These are phyloP conservation scores for Sphaerophoria rueppellii DNA, from an alignment of 2,888 invertebrate species.

Conservation along the genomic window DNA sequence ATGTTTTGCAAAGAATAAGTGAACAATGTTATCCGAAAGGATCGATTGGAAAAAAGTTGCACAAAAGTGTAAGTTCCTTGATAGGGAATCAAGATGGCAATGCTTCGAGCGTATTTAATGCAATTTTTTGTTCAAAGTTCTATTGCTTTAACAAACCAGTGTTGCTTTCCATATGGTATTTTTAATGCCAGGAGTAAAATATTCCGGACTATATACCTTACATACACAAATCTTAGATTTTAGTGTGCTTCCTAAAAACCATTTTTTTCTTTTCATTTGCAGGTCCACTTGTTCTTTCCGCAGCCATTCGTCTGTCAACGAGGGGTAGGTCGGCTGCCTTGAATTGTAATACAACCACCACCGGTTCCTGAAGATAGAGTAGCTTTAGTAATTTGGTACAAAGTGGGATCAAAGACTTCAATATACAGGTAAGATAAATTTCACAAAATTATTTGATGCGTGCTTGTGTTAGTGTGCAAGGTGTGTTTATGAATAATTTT, in stretches of 20 bases:
- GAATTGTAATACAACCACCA: conserved; percentile 82
- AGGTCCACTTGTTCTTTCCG: conserved; percentile 81
- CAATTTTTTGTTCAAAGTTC: too few relatives aligned
- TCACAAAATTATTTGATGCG: not conserved
- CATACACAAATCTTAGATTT: too few relatives aligned
- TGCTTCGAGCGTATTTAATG: too few relatives aligned
- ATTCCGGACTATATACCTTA: too few relatives aligned
- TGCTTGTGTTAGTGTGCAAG: not conserved
- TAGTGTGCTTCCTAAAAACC: not conserved
- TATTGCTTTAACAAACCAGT: too few relatives aligned
- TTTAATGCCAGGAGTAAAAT: too few relatives aligned
- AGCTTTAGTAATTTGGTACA: conserved; percentile 80
- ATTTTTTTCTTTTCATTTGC: conserved; percentile 68
- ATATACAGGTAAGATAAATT: conserved; percentile 80
- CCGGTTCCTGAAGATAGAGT: conserved; percentile 75
- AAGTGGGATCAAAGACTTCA: conserved; percentile 81
- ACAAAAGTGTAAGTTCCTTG: too few relatives aligned
- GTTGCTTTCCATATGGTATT: too few relatives aligned
- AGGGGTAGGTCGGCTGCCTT: conserved; percentile 81
- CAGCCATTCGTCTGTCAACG: conserved; percentile 81
- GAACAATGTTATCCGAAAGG: too few relatives aligned
- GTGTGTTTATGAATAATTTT: not conserved
- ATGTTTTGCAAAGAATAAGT: too few relatives aligned
- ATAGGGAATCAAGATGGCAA: too few relatives aligned
- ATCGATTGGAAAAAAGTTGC: too few relatives aligned